Conservation (phyloP, 2,888 invertebrate genomes). For the Phorcus lineatus region DNA sequence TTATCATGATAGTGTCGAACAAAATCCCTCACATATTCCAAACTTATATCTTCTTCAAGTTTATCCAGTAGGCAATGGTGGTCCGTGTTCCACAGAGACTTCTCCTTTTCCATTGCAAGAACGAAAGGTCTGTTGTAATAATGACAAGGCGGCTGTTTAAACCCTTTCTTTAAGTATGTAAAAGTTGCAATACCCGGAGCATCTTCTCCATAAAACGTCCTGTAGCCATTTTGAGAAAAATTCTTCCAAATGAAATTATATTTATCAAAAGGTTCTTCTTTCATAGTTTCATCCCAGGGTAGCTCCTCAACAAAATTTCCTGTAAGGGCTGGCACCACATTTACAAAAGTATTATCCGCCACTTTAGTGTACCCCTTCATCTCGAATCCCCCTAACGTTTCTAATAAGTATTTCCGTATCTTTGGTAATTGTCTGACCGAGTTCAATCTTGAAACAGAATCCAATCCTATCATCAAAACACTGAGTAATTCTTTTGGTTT, state of each 20-base stretch:
- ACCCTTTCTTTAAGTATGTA: conserved; percentile 85
- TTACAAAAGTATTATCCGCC: conserved; percentile 94
- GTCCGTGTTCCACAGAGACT: conserved; percentile 37
- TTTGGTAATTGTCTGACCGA: conserved; percentile 88
- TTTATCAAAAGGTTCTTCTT: conserved; percentile 28
- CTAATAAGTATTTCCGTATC: conserved; percentile 79
- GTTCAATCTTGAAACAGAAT: conserved; percentile 89
- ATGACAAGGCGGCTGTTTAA: conserved; percentile 86
- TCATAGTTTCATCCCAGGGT: conserved; percentile 26
- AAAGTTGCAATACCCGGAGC: conserved; percentile 85
- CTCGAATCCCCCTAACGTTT: conserved; percentile 84
- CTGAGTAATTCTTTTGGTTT: conserved; percentile 74
- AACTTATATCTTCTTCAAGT: conserved; percentile 82
- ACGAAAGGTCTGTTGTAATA: conserved; percentile 87
- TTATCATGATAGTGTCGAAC: conserved; percentile 79
- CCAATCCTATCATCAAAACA: conserved; percentile 87
- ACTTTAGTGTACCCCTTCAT: conserved; percentile 93
- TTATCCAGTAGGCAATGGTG: conserved; percentile 81
- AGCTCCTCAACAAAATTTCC: conserved; percentile 37
- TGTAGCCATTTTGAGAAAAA: conserved; percentile 84
- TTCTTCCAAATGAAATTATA: conserved; percentile 89
- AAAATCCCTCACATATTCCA: conserved; percentile 80
- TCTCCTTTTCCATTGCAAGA: conserved; percentile 76
- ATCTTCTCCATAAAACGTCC: conserved; percentile 89
- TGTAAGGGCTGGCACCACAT: conserved; percentile 85